Evolutionary conservation across 2,888 invertebrate species (phyloP), one percentile per base, ranked within the genome.

Genomic region (Apeira syringaria): DNA sequence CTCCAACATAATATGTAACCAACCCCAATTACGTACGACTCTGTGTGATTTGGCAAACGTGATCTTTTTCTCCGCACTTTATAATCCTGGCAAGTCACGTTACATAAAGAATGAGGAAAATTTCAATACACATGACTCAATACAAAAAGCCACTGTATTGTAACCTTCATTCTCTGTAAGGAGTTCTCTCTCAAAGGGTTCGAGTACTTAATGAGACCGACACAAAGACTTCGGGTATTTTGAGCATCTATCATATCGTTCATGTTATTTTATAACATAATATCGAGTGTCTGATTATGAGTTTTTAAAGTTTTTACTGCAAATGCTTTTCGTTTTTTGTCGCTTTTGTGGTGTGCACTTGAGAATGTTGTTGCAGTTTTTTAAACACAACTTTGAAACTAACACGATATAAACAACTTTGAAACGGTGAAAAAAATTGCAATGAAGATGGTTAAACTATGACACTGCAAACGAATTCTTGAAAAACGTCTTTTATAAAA

Each of bases 181-280:
- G 33, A 38, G 41, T 35, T 33, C 46, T 52, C 15, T n/a, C n/a
- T n/a, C 57, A 74, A 79, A 80, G 84, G 80, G 74, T 79, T 75
- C 52, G 62, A 77, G 79, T 61, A 59, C 62, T 66, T 82, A 79
- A 79, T 80, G 76, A 79, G 69, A 48, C 47, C 53, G 49, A 47
- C 56, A 69, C 72, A 74, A 74, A 61, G 50, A 52, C 44, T 54
- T 50, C 30, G 7, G 31, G 32, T 37, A 49, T 38, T 46, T 42
- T 27, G 43, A 30, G 38, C 26, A 36, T 47, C 42, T 43, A 49
- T 34, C 41, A 31, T 32, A 41, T 41, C 29, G 33, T 33, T 27
- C 17, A 47, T 29, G 39, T 33, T 56, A 53, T 53, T 51, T 52
- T 47, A 39, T 40, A 46, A 46, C 39, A 44, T 34, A 44, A 40